A percentile compares a stretch with the other conserved stretches of the same genome.
phyloP scores from a whole-genome alignment of 2,888 invertebrate genomes.

The Plagodis dolabraria region DNA sequence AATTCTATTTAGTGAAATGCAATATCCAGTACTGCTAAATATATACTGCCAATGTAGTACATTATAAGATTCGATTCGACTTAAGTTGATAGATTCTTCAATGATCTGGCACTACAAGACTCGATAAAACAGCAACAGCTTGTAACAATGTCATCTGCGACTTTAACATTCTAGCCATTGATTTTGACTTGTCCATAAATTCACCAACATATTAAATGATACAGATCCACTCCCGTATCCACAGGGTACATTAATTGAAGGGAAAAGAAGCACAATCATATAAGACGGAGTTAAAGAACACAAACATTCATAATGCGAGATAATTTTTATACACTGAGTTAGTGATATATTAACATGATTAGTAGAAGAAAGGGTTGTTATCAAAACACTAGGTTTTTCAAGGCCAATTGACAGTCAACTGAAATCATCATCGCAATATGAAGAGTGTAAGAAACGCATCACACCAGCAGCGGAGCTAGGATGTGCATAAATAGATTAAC shows the following conservation, averaged over 20 bases:
- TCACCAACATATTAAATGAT: constrained; percentile 44
- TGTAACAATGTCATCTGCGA: constrained; percentile 29
- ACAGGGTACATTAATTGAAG: constrained; percentile 11
- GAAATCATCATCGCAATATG: constrained; percentile 19
- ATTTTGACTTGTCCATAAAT: constrained; percentile 28
- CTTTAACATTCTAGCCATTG: constrained; percentile 26
- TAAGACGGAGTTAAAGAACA: constrained; percentile 53
- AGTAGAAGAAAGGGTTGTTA: constrained; percentile 13
- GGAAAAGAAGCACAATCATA: constrained; percentile 49
- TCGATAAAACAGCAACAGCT: constrained; percentile 43
- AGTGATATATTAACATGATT: constrained; percentile 7
- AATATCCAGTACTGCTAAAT: constrained; percentile 21
- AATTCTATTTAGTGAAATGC: constrained; percentile 27
- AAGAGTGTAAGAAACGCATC: constrained; percentile 10
- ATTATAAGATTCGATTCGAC: constrained; percentile 3
- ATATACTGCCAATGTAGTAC: constrained; percentile 1
- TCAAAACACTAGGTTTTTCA: constrained; percentile 8
- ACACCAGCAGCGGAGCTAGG: constrained; percentile 5
- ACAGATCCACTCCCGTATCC: constrained; percentile 49
- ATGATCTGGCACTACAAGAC: constrained; percentile 24
- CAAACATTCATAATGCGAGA: constrained; percentile 49
- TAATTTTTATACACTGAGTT: constrained; percentile 20
- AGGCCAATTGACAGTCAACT: background rate
- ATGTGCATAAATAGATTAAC: background rate
- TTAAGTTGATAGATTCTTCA: constrained; percentile 18